A percentile compares a stretch with the other conserved stretches of the same genome.
These are phyloP conservation scores for Acromyrmex echinatior DNA, from an alignment of 1,140 invertebrate genomes.

Conservation along the genomic window DNA sequence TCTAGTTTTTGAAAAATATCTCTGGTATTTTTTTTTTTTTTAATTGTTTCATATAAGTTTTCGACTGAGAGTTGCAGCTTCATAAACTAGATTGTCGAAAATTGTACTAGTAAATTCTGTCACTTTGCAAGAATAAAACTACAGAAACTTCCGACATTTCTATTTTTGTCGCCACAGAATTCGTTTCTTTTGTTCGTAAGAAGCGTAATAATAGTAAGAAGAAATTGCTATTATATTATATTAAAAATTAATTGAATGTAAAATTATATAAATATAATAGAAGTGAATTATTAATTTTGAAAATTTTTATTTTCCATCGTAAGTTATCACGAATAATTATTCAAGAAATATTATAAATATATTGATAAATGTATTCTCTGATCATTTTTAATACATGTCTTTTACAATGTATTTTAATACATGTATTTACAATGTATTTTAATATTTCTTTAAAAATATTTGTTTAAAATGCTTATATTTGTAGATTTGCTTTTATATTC, in stretches of 20 bases:
- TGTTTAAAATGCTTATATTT: neutral
- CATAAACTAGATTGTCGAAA: conserved; percentile 34
- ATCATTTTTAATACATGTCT: neutral
- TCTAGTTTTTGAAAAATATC: neutral
- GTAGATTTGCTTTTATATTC: neutral
- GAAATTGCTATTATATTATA: neutral
- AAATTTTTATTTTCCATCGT: neutral
- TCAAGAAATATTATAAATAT: neutral
- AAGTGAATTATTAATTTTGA: neutral
- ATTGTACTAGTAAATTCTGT: conserved; percentile 5
- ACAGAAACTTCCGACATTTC: conserved; percentile 38
- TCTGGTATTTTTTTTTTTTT: neutral
- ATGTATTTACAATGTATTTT: no score
- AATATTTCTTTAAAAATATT: neutral
- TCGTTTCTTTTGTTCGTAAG: conserved; percentile 29
- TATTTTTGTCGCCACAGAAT: conserved; percentile 18
- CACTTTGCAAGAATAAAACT: conserved; percentile 24
- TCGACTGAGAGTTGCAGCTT: conserved; percentile 35
- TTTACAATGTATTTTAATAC: no score
- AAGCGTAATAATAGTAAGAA: neutral
- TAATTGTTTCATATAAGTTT: conserved; percentile 18
- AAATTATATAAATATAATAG: no score
- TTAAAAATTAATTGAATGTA: neutral
- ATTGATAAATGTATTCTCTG: neutral
- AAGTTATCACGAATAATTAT: neutral